Conservation (phyloP, 2,797 vertebrate genomes). For the Spinibarbus caldwelli region DNA sequence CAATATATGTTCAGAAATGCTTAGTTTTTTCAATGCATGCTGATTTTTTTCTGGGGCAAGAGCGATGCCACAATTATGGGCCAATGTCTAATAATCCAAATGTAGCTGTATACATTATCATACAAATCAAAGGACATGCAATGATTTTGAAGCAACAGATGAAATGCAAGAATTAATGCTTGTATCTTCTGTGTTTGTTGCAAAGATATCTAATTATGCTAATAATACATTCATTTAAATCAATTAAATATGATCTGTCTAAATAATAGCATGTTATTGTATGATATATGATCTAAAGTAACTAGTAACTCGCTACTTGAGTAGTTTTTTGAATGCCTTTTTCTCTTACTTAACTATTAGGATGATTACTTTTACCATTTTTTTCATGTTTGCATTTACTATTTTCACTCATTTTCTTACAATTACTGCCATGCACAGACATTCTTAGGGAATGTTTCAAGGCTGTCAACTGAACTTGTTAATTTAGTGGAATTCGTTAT, state of each 20-base stretch:
- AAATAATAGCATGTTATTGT: neutral
- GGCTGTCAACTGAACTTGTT: neutral
- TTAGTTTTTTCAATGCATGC: neutral
- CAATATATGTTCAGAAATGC: neutral
- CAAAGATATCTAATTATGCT: too few species aligned
- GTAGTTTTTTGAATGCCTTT: too few species aligned
- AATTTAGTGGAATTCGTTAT: neutral
- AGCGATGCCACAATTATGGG: neutral
- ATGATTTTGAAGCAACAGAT: neutral
- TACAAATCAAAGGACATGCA: neutral
- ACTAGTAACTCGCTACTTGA: too few species aligned
- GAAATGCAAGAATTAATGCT: neutral
- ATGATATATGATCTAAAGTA: too few species aligned
- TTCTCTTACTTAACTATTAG: too few species aligned
- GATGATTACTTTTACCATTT: too few species aligned
- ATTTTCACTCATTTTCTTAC: neutral
- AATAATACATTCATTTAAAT: neutral
- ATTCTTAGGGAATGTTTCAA: slow-evolving; percentile 24
- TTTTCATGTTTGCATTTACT: neutral
- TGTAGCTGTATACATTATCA: neutral
- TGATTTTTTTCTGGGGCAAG: neutral
- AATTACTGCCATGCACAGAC: slow-evolving; percentile 9
- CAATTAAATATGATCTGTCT: too few species aligned
- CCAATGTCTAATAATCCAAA: neutral
- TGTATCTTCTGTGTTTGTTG: too few species aligned